Evolutionary conservation across 2,888 invertebrate genomes (phyloP).

Genomic region (Cephus rjabovi): DNA sequence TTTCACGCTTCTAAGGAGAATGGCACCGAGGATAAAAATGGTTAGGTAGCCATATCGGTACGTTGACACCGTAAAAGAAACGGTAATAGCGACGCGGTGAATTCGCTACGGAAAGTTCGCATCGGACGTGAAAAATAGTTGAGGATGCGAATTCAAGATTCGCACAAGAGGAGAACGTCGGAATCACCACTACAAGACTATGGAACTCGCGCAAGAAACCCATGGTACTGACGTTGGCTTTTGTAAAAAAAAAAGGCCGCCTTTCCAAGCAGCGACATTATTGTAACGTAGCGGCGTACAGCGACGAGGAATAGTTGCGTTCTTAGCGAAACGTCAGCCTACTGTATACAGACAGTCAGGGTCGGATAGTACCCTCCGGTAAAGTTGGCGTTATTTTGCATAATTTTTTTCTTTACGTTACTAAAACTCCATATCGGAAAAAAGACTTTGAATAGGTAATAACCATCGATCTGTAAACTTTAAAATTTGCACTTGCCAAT

Average conservation of each 20-base stretch:
- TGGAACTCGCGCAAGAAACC: constrained; percentile 40
- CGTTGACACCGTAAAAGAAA: constrained; percentile 33
- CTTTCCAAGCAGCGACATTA: constrained; percentile 4
- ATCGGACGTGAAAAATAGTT: background rate
- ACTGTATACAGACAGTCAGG: background rate
- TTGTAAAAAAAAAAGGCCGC: constrained; percentile 1
- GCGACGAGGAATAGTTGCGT: background rate
- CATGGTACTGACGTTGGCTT: constrained; percentile 24
- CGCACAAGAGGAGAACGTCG: background rate
- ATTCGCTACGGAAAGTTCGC: constrained; percentile 39
- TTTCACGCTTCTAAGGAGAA: background rate
- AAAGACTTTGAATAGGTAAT: background rate
- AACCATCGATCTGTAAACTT: background rate
- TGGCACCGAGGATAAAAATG: background rate
- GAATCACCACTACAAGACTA: constrained; percentile 25
- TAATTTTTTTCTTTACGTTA: background rate
- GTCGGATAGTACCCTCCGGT: background rate
- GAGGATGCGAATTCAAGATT: background rate
- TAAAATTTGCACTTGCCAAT: background rate
- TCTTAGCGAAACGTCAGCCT: background rate
- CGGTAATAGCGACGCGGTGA: constrained; percentile 45
- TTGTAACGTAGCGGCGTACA: background rate
- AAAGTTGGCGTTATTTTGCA: background rate
- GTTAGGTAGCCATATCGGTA: background rate
- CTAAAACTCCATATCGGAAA: background rate